phyloP scores from a whole-genome alignment of 2,113 vertebrate genomes.

The Halcyon senegalensis region DNA sequence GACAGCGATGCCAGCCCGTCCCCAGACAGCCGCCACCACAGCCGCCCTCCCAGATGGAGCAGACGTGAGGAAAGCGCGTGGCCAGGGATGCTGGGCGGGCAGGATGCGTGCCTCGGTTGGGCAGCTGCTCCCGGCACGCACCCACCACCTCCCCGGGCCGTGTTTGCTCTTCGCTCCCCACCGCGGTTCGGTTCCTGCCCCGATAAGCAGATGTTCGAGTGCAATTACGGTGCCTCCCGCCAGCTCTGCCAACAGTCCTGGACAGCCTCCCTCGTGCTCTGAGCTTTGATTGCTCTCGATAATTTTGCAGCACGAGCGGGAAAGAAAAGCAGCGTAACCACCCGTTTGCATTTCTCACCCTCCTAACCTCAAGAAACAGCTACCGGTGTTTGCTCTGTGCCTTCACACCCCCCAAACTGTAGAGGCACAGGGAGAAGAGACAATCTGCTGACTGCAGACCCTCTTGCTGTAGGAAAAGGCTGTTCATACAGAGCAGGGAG shows the following conservation, averaged over 20 bases:
- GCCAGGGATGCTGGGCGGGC: neutral
- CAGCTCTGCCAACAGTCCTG: neutral
- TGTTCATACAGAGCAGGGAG: neutral
- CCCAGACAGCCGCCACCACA: neutral
- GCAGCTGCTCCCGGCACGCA: neutral
- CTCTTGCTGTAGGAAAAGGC: neutral
- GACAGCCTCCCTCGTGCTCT: neutral
- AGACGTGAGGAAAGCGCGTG: fast-evolving
- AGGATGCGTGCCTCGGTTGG: neutral
- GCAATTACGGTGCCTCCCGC: neutral
- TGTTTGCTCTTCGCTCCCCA: neutral
- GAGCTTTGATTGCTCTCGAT: fast-evolving
- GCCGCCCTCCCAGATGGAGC: neutral
- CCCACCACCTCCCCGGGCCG: neutral
- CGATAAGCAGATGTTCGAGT: neutral
- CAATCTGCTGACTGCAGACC: neutral
- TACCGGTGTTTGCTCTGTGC: fast-evolving
- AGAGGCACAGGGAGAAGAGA: neutral
- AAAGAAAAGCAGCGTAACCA: fast-evolving
- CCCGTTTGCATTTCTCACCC: neutral
- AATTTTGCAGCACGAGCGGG: neutral
- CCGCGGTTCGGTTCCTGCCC: neutral
- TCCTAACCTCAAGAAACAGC: neutral
- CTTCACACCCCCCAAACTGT: too few relatives aligned
- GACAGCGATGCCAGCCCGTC: too few relatives aligned